These are phyloP conservation scores for Nysson spinosus DNA, from an alignment of 2,888 invertebrate genomes.

Conservation along the genomic window DNA sequence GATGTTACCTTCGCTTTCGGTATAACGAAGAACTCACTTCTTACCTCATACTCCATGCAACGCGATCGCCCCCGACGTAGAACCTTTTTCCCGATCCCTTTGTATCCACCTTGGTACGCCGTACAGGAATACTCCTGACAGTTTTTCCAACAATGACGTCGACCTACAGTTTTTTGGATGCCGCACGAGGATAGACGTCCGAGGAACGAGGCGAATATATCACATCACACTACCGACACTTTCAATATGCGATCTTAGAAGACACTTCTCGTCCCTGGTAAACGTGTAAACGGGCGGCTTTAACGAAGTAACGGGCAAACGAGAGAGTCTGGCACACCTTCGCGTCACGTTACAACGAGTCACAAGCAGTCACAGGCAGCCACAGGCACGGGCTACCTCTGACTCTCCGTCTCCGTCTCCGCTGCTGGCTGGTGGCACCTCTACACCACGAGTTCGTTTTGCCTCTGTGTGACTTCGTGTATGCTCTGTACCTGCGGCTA, in stretches of 20 bases:
- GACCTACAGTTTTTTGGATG: slow-evolving; percentile 19
- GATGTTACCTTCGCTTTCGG: slow-evolving; percentile 29
- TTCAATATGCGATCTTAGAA: slow-evolving; percentile 1
- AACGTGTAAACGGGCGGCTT: slow-evolving; percentile 37
- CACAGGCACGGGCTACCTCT: slow-evolving; percentile 56
- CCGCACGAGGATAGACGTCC: slow-evolving; percentile 27
- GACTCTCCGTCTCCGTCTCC: slow-evolving; percentile 58
- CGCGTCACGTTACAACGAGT: slow-evolving; percentile 65
- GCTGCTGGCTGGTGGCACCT: slow-evolving; percentile 61
- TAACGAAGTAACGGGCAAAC: slow-evolving; percentile 54
- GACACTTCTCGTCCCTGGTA: slow-evolving; percentile 14
- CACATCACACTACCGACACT: slow-evolving; percentile 43
- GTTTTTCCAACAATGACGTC: slow-evolving; percentile 49
- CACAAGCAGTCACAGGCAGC: slow-evolving; percentile 60
- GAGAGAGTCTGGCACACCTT: slow-evolving; percentile 59
- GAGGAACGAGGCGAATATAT: slow-evolving; percentile 32
- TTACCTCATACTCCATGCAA: slow-evolving; percentile 56
- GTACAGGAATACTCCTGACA: slow-evolving; percentile 45
- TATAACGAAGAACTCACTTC: slow-evolving; percentile 19
- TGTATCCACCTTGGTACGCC: slow-evolving; percentile 14
- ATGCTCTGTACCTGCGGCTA: slow-evolving; percentile 36
- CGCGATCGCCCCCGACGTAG: background rate
- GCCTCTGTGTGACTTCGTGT: slow-evolving; percentile 1
- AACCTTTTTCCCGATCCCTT: background rate
- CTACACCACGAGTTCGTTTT: slow-evolving; percentile 54